Evolutionary conservation across 1,140 invertebrate species (phyloP).

Genomic region (Lanistes nyassanus): DNA sequence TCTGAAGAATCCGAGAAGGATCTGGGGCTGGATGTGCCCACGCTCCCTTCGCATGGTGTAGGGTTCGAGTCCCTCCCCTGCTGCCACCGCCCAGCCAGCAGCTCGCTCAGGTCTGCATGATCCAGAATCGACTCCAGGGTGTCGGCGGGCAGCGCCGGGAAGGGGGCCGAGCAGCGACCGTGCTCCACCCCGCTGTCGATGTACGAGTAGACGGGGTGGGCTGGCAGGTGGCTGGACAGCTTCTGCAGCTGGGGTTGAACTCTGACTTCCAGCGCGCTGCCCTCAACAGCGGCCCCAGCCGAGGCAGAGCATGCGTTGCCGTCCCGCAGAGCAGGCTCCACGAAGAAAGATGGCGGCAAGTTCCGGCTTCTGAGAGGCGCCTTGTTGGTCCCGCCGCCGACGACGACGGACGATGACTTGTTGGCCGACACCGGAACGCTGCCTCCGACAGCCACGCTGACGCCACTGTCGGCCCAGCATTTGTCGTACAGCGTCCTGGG

Average conservation of each 20-base stretch:
- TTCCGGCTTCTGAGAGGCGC: slow-evolving; percentile 52
- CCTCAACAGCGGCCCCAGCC: too few relatives aligned
- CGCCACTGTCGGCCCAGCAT: slow-evolving; percentile 48
- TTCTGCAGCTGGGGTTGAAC: neutral
- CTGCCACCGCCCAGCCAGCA: slow-evolving; percentile 42
- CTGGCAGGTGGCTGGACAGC: neutral
- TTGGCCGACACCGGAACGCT: too few relatives aligned
- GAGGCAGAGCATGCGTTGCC: neutral
- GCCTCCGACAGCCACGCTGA: neutral
- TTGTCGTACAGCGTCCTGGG: slow-evolving; percentile 53
- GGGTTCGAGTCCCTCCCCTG: slow-evolving; percentile 27
- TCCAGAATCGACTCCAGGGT: slow-evolving; percentile 50
- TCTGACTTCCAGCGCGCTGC: neutral
- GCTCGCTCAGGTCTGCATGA: slow-evolving; percentile 44
- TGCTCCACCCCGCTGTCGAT: slow-evolving; percentile 19
- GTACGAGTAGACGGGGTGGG: too few relatives aligned
- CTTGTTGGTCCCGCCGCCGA: slow-evolving; percentile 31
- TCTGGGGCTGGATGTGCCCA: slow-evolving; percentile 38
- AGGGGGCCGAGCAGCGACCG: slow-evolving; percentile 7
- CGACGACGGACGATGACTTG: too few relatives aligned
- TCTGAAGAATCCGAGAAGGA: slow-evolving; percentile 47
- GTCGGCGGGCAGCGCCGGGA: slow-evolving; percentile 33
- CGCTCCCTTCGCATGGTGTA: slow-evolving; percentile 33
- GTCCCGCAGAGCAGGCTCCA: slow-evolving; percentile 42
- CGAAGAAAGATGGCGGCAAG: slow-evolving; percentile 59